phyloP scores from a whole-genome alignment of 2,888 invertebrate genomes.

The Aphodius granarius region DNA sequence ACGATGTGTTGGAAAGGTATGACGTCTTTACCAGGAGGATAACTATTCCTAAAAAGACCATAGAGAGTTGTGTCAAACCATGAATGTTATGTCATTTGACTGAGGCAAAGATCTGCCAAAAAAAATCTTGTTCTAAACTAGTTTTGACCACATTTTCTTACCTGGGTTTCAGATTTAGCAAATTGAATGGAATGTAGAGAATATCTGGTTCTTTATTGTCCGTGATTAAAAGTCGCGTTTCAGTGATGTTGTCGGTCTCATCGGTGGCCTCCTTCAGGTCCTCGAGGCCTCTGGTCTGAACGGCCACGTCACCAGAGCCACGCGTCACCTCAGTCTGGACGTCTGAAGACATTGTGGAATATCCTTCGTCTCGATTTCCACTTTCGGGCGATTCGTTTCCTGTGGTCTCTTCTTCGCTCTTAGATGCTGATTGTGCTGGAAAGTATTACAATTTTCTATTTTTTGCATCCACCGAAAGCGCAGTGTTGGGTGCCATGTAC shows the following conservation, averaged over 20 bases:
- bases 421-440: constrained; percentile 54
- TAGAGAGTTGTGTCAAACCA: too few species aligned
- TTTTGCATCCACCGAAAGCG: constrained; percentile 58
- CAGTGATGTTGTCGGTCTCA: constrained; percentile 64
- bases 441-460: constrained; percentile 53
- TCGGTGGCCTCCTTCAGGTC: constrained; percentile 75
- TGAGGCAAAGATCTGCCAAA: background rate
- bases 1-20: constrained; percentile 74
- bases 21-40: constrained; percentile 69
- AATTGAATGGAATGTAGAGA: constrained; percentile 69
- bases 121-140: constrained; percentile 1
- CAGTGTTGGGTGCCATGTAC: too few species aligned
- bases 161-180: constrained; percentile 53
- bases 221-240: constrained; percentile 60
- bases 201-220: constrained; percentile 66
- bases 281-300: constrained; percentile 63
- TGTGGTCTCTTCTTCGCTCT: constrained; percentile 64
- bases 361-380: constrained; percentile 78
- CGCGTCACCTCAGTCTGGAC: constrained; percentile 71
- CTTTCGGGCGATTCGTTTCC: constrained; percentile 76
- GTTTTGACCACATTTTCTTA: constrained; percentile 27
- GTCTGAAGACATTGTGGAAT: constrained; percentile 83
- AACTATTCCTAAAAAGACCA: constrained; percentile 66
- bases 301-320: constrained; percentile 49
- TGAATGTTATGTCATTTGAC: background rate